These are phyloP conservation scores for Condylura cristata DNA, from an alignment of 2,113 vertebrate species.

Conservation along the genomic window DNA sequence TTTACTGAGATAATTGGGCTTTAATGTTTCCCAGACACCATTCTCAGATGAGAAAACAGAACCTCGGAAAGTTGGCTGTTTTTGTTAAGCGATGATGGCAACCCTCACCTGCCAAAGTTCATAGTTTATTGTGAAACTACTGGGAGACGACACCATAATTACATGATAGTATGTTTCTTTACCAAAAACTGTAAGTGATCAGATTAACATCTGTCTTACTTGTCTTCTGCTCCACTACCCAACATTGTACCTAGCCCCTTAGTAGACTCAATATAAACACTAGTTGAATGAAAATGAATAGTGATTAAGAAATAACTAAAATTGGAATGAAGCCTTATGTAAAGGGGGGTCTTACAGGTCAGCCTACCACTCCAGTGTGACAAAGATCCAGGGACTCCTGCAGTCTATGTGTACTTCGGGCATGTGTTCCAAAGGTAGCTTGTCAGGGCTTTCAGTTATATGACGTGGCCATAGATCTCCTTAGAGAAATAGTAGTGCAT, in stretches of 20 bases:
- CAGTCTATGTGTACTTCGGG: no score
- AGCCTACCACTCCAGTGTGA: not conserved
- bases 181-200: not conserved
- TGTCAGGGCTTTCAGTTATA: not conserved
- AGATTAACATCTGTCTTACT: not conserved
- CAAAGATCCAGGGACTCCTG: not conserved
- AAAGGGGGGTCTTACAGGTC: not conserved
- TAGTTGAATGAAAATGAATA: constrained; percentile 12
- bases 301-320: not conserved
- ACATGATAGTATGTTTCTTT: not conserved
- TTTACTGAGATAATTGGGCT: not conserved
- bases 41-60: not conserved
- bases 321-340: not conserved
- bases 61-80: not conserved
- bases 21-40: not conserved
- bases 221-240: not conserved
- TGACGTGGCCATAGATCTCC: not conserved
- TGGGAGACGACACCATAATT: no score
- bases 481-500: not conserved
- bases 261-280: not conserved
- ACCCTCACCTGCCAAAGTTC: not conserved
- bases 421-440: not conserved
- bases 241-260: not conserved
- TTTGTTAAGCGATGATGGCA: not conserved
- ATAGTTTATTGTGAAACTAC: not conserved